Base-by-base conservation (phyloP, 2,888 invertebrate species). In the Celastrina argiolus region DNA sequence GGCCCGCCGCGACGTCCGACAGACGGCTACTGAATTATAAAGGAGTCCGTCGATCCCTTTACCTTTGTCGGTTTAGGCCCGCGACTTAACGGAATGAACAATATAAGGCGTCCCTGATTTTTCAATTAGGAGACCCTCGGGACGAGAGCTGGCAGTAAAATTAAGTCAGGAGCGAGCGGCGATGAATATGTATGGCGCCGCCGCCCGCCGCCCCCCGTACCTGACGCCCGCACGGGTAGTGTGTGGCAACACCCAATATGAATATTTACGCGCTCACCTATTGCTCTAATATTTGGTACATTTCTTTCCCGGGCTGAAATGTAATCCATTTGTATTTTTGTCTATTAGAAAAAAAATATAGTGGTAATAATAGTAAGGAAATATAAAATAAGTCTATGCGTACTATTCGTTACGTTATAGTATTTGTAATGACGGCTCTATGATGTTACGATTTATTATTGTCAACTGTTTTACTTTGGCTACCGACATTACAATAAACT, bases 61-160 rank as follows among this genome's bases (percentile, higher is more conserved):
- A 12, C 18, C 12, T 14, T 5, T 51, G 51, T 51, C 5, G 51
- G 22, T 18, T 51, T 12, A 26, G 22, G 12, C 51, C 12, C 22
- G 26, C 18, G 12, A 8, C 36, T 36, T 36, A 12, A 36, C 45
- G 18, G 45, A 10, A 51, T 26, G 51, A 22, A 51, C 51, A 4
- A 10, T 26, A 12, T 51, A 51, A 51, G 51, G 22, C 51, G 22
- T 22, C 51, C 22, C 51, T 51, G 51, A 51, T 51, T 51, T 51
- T 51, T 51, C 51, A 51, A 51, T 51, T 51, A 51, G 51, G 45
- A 18, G 45, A 45, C 51, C 51, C 51, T 51, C 6, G 51, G 51
- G 22, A 45, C 45, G 45, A 45, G 45, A 4, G 18, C 10, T 6
- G 22, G 51, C 51, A 51, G 51, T 51, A 51, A 51, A 51, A 51